Evolutionary conservation across 1,140 invertebrate genomes (phyloP), one percentile per base, ranked within the genome.

Genomic region (Macrocentrus cingulum): DNA sequence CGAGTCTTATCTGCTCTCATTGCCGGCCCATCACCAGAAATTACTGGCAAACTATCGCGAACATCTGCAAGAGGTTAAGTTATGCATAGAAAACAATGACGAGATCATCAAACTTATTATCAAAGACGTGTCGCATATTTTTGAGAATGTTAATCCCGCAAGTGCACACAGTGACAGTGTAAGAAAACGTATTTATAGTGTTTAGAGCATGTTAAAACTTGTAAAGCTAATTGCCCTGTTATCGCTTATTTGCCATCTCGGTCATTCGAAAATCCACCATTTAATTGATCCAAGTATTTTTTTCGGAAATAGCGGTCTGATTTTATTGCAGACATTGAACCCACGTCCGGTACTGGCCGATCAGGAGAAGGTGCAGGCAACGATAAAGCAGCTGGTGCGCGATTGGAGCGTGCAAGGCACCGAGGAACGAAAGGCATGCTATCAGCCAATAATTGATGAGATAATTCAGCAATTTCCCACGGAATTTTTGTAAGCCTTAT

Each of bases 381-480:
- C 95, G 2, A 81, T 99, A 57, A 97, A 97, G 75, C 95, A 98
- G 72, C 86, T 99, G 70, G 91, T 95, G 3, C 81, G 97, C 18
- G 97, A 99, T 77, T 99, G 97, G 97, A 95, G 92, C 67, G 73
- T 80, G 0, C 87, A 89, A 54, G 97, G 97, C 0, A 83, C 83
- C 2, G 74, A 82, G 1, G 97, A 99, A 78, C 81, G 97, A 41
- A 81, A 85, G 20, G 85, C 91, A 16, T 97, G 94, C 73, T 99
- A 98, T 77, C 83, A 87, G 59, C 95, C 94, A 2, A 95, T 99
- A 36, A 84, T 99, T 13, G 83, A 91, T 48, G 92, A 93, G 78
- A 86, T 98, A 44, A 80, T 88, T 44, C 68, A 80, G 36, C 81
- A 87, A 56, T 98, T 90, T 77, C 90, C 92, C 34, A 62, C 76